These are phyloP conservation scores for Autographa gamma DNA, from an alignment of 2,888 invertebrate species.

Conservation along the genomic window DNA sequence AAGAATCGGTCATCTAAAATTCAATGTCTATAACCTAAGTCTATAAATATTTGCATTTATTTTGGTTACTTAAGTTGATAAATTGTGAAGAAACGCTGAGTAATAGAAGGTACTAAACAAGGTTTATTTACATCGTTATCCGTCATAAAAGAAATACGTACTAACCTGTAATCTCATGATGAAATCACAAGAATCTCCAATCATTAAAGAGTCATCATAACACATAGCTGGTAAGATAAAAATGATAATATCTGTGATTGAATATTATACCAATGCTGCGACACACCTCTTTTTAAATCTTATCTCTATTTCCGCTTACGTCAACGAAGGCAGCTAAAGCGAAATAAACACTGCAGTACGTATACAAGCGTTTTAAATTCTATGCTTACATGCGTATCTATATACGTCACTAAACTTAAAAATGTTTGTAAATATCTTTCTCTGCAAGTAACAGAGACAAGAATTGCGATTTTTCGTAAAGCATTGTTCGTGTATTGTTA, in stretches of 20 bases:
- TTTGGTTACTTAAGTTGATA: too few relatives aligned
- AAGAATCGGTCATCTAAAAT: too few relatives aligned
- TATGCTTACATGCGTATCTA: neutral
- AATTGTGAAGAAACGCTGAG: too few relatives aligned
- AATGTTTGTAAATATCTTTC: too few relatives aligned
- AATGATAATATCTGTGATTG: constrained; percentile 11
- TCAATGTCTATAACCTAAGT: too few relatives aligned
- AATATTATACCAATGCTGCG: constrained; percentile 34
- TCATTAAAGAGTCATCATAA: neutral
- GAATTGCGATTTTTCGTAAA: too few relatives aligned
- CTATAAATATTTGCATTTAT: too few relatives aligned
- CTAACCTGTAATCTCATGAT: neutral
- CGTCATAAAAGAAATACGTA: neutral
- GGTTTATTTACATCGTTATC: neutral
- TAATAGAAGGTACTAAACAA: neutral
- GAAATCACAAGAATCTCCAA: neutral
- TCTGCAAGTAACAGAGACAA: too few relatives aligned
- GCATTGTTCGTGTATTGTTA: too few relatives aligned
- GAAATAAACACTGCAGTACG: neutral
- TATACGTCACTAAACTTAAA: too few relatives aligned
- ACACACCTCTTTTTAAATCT: constrained; percentile 39
- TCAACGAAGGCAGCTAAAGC: constrained; percentile 8
- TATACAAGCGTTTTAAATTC: neutral
- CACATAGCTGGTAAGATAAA: constrained; percentile 9
- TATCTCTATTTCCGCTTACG: constrained; percentile 35